Base-by-base conservation (phyloP, 1,140 invertebrate species). In the Lepeophtheirus salmonis region DNA sequence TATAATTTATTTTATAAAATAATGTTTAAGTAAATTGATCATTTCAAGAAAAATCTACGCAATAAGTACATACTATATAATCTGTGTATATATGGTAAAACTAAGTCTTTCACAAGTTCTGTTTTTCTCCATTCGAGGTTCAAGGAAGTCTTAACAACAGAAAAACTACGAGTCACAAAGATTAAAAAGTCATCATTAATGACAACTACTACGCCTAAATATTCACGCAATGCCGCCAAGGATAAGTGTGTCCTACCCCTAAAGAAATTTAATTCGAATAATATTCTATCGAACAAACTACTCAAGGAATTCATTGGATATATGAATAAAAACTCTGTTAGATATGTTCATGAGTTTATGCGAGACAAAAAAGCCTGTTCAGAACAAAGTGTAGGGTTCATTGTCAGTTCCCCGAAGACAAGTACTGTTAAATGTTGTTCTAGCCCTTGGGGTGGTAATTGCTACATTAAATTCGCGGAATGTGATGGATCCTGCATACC, bases 401-500 rank as follows among this genome's bases (percentile, higher is more conserved):
- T 54, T 10, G 30, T 41, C 17, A 20, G 13, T 14, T 14, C 17
- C 21, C 23, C 18, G 2, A 14, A 54, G n/a, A 41, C 6, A 54
- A 20, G 52, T 18, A 20, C 20, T 16, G 1, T 2, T 2, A n/a
- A n/a, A 2, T 54, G 52, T 17, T 54, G 52, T 20, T 54, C 52
- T 2, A 21, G n/a, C n/a, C 52, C 52, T 2, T 54, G 52, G 52
- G 12, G 16, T 12, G 53, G 53, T 6, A 3, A 20, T 10, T 3
- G 21, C 16, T 55, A 16, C 16, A 18, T 3, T 3, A 55, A 60
- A 18, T 60, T 20, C 49, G 57, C 30, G 13, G 18, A 2, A 12
- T 61, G 49, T 55, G 59, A 61, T 52, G 22, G 26, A 16, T 50
- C 41, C 16, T 61, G 59, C 49, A 61, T 61, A 16, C 59, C 59